A percentile compares a stretch with the other conserved stretches of the same genome.
Conservation (phyloP, 1,140 invertebrate species). For the Pygmarrhopalites habei region DNA sequence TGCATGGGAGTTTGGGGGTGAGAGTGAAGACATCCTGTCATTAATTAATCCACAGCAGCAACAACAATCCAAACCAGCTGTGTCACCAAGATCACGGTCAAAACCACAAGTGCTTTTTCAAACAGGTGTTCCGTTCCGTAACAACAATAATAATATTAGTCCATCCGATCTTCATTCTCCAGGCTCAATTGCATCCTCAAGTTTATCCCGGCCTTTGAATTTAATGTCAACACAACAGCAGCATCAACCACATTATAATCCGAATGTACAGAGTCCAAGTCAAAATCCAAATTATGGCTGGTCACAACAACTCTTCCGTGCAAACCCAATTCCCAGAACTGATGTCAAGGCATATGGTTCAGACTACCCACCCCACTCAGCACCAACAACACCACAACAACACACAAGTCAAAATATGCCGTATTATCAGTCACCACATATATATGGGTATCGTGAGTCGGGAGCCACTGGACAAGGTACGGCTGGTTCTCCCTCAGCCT, state of each 20-base stretch:
- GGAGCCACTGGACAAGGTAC: background rate
- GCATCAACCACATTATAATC: too few species aligned
- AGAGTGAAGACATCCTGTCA: constrained; percentile 43
- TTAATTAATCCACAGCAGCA: too few species aligned
- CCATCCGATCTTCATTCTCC: background rate
- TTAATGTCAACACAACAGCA: too few species aligned
- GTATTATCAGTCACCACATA: background rate
- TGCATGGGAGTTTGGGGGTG: constrained; percentile 53
- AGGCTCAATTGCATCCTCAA: background rate
- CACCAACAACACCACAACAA: background rate
- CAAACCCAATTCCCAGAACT: background rate
- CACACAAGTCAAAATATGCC: background rate
- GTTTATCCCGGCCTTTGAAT: too few species aligned
- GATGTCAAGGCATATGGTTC: background rate
- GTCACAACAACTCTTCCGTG: background rate
- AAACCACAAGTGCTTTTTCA: background rate
- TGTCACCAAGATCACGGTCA: background rate
- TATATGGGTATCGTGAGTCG: too few species aligned
- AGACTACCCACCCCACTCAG: background rate
- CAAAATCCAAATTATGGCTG: background rate
- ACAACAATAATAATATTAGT: too few species aligned
- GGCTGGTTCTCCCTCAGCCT: background rate
- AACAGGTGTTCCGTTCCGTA: background rate
- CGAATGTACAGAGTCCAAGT: too few species aligned
- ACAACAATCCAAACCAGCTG: too few species aligned